Evolutionary conservation across 2,797 vertebrate genomes (phyloP).

Genomic region (Lagodon rhomboides): DNA sequence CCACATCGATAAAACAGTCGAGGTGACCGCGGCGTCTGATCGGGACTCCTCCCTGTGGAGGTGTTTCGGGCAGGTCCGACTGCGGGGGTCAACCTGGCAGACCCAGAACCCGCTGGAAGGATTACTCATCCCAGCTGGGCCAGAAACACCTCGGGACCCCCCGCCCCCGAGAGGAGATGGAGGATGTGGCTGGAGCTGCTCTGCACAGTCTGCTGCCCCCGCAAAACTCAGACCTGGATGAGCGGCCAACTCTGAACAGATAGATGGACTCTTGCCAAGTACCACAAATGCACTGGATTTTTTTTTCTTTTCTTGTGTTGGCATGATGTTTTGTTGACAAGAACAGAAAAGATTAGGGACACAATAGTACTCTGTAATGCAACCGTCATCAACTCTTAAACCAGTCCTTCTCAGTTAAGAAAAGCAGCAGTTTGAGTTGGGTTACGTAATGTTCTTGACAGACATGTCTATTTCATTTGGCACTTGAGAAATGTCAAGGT

Average conservation of each 20-base stretch:
- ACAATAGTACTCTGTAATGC: background rate
- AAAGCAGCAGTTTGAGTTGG: background rate
- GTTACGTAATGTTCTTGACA: background rate
- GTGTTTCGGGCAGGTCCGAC: constrained; percentile 33
- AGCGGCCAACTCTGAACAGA: constrained; percentile 36
- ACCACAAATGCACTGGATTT: constrained; percentile 20
- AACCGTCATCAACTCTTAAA: constrained; percentile 16
- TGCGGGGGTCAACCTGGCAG: constrained; percentile 17
- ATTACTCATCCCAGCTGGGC: constrained; percentile 42
- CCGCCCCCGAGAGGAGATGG: background rate
- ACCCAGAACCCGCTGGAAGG: constrained; percentile 25
- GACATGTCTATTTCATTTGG: constrained; percentile 4
- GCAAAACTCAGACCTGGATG: constrained; percentile 10
- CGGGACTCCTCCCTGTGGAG: constrained; percentile 24
- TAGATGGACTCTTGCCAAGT: constrained; percentile 48
- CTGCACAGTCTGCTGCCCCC: constrained; percentile 35
- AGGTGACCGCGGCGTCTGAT: constrained; percentile 18
- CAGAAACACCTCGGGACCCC: constrained; percentile 13
- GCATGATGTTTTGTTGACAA: constrained; percentile 39
- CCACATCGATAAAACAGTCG: background rate
- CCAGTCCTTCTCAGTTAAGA: background rate
- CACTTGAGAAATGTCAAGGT: background rate
- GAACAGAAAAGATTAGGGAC: constrained; percentile 7
- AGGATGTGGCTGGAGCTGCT: constrained; percentile 29
- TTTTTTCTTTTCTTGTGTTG: background rate